Evolutionary conservation across 2,888 invertebrate genomes (phyloP).

Genomic region (Melanostoma scalare): DNA sequence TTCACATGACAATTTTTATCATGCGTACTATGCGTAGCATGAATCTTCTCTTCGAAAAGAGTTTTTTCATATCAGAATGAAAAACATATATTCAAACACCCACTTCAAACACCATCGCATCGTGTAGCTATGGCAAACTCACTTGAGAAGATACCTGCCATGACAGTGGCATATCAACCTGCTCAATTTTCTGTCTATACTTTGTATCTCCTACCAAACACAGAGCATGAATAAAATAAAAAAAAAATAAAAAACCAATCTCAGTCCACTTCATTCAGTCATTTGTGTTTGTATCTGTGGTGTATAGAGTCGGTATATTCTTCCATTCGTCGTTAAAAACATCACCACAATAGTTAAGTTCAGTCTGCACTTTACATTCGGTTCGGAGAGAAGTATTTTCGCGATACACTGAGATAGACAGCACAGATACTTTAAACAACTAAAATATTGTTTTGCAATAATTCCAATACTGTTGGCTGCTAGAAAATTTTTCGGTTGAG

Average conservation of each 20-base stretch:
- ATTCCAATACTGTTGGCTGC: too few species aligned
- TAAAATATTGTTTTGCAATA: not conserved
- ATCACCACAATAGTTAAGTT: not conserved
- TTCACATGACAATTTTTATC: too few species aligned
- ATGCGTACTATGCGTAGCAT: too few species aligned
- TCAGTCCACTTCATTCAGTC: constrained; percentile 27
- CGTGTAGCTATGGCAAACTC: too few species aligned
- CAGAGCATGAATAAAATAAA: not conserved
- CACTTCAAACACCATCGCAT: not conserved
- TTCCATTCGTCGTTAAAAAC: constrained; percentile 12
- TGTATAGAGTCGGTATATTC: not conserved
- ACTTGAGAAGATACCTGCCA: constrained; percentile 2
- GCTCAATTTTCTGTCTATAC: not conserved
- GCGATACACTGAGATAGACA: not conserved
- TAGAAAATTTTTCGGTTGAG: too few species aligned
- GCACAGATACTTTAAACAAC: not conserved
- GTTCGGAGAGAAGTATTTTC: constrained; percentile 53
- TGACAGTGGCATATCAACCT: not conserved
- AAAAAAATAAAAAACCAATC: constrained; percentile 5
- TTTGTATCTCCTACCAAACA: constrained; percentile 17
- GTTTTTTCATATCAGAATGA: too few species aligned
- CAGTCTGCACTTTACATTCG: constrained; percentile 61
- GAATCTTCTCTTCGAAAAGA: too few species aligned
- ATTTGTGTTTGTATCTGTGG: constrained; percentile 20
- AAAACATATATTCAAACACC: not conserved